These are phyloP conservation scores for Lasioglossum malachurum DNA, from an alignment of 2,888 invertebrate species.

Conservation along the genomic window DNA sequence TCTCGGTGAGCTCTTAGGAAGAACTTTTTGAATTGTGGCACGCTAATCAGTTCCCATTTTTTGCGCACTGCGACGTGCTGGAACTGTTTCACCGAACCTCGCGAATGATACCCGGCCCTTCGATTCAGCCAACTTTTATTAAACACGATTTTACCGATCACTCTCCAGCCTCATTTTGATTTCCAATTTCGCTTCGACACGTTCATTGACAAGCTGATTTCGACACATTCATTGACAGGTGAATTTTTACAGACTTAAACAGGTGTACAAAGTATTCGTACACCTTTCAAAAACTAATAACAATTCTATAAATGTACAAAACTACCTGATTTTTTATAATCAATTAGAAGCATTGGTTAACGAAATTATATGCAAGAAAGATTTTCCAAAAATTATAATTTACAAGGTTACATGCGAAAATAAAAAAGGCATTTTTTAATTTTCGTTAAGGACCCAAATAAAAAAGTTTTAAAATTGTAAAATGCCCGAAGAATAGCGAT, in stretches of 20 bases:
- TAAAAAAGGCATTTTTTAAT: no score
- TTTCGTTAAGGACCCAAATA: no score
- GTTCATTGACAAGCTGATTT: not conserved
- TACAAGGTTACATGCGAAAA: no score
- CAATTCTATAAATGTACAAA: no score
- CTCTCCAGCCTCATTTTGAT: not conserved
- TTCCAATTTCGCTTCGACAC: not conserved
- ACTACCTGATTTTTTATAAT: no score
- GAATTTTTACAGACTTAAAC: not conserved
- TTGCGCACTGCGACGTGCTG: conserved; percentile 46
- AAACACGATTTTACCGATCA: not conserved
- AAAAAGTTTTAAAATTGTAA: no score
- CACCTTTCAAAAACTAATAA: no score
- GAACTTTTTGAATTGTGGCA: conserved; percentile 71
- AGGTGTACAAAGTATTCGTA: no score
- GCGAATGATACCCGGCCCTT: no score
- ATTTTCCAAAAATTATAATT: no score
- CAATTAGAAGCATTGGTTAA: no score
- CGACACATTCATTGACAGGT: not conserved
- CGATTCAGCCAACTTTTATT: not conserved
- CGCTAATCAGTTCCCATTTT: conserved; percentile 69
- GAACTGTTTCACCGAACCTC: conserved; percentile 17
- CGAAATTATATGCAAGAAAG: no score
- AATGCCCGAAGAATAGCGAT: conserved; percentile 24
- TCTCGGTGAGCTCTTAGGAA: conserved; percentile 60